These are phyloP conservation scores for Pipistrellus pygmaeus DNA, from an alignment of 2,797 vertebrate genomes.

Conservation along the genomic window DNA sequence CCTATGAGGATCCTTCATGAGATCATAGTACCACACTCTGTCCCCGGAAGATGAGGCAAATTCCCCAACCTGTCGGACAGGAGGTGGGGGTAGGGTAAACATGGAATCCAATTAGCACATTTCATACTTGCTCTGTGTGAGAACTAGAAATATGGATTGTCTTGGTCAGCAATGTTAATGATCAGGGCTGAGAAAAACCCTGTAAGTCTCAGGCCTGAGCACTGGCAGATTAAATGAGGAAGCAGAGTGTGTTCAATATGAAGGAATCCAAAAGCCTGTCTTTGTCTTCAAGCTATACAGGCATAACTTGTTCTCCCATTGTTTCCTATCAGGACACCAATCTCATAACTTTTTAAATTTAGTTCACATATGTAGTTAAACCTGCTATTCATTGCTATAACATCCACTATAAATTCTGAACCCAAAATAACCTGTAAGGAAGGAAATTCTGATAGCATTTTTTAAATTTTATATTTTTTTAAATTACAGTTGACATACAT, in stretches of 20 bases:
- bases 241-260: not conserved
- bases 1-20: not conserved
- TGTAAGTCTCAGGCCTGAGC: not conserved
- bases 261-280: not conserved
- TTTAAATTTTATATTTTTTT: not conserved
- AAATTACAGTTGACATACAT: too few species aligned
- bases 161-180: not conserved
- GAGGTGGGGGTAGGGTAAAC: not conserved
- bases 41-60: not conserved
- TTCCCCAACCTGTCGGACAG: not conserved
- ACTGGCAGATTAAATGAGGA: not conserved
- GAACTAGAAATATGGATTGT: not conserved
- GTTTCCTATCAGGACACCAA: not conserved
- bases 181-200: not conserved
- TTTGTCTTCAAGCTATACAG: not conserved
- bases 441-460: not conserved
- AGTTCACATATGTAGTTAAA: not conserved
- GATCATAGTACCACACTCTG: not conserved
- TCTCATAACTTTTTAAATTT: not conserved
- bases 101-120: not conserved
- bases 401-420: not conserved
- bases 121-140: not conserved
- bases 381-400: not conserved
- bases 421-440: not conserved
- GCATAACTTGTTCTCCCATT: not conserved